These are phyloP conservation scores for Romanogobio albipinnatus DNA, from an alignment of 2,113 vertebrate species.

Conservation along the genomic window DNA sequence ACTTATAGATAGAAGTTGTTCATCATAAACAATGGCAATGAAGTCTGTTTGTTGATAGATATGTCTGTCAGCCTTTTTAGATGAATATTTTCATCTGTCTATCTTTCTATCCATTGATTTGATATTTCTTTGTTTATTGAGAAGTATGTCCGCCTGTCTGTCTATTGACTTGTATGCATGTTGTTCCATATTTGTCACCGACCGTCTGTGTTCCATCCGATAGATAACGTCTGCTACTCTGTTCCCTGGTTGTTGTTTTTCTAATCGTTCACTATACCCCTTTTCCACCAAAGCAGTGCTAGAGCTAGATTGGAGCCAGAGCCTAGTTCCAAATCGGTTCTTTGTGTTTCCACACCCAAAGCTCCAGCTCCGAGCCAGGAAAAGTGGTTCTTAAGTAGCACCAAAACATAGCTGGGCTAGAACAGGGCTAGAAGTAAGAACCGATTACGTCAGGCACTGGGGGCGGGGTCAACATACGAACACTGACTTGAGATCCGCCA, in stretches of 20 bases:
- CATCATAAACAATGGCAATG: neutral
- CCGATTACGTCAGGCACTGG: no score
- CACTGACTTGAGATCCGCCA: no score
- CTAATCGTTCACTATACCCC: neutral
- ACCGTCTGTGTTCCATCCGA: neutral
- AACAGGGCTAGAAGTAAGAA: no score
- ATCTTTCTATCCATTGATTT: neutral
- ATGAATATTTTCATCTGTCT: neutral
- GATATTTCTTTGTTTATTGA: neutral
- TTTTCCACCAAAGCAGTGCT: no score
- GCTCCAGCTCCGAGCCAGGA: no score
- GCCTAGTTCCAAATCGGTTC: no score
- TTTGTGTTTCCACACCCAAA: no score
- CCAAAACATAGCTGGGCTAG: no score
- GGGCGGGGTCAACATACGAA: no score
- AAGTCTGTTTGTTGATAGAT: slow-evolving; percentile 14
- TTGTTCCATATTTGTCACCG: neutral
- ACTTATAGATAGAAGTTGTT: slow-evolving; percentile 19
- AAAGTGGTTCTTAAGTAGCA: no score
- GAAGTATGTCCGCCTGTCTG: neutral
- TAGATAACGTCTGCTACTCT: neutral
- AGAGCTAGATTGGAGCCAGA: no score
- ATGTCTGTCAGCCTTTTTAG: neutral
- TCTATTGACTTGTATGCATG: neutral
- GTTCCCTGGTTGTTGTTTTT: neutral